Percentiles rank a stretch among this genome's conserved stretches.
phyloP scores from a whole-genome alignment of 2,113 vertebrate genomes.

The Phalacrocorax brasilianus region DNA sequence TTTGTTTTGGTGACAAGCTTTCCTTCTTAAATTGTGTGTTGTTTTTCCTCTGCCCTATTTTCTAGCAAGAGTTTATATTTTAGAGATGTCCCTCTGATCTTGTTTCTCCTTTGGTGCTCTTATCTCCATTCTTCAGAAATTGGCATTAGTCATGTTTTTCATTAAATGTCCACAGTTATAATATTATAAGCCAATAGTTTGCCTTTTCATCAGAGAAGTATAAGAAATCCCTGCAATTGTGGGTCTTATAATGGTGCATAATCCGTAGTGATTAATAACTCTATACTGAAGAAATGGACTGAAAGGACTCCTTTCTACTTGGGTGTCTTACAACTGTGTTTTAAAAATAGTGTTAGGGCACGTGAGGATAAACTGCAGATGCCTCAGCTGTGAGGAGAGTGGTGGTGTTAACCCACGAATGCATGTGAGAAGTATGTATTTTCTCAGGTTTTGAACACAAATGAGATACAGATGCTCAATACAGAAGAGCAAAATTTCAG shows the following conservation, averaged over 20 bases:
- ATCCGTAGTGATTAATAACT: not conserved
- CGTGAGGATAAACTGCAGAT: not conserved
- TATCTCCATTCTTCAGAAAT: not conserved
- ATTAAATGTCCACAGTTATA: not conserved
- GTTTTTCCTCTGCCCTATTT: not conserved
- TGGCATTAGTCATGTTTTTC: not conserved
- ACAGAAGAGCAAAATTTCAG: not conserved
- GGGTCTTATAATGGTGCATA: not conserved
- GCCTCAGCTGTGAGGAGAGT: rapidly evolving
- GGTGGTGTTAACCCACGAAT: not conserved
- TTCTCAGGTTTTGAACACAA: not conserved
- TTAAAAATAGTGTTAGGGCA: not conserved
- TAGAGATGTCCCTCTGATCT: not conserved
- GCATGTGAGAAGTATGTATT: not conserved
- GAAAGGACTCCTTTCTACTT: not conserved
- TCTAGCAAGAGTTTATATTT: not conserved
- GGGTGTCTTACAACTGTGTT: not conserved
- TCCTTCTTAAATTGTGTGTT: not conserved
- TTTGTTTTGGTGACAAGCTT: not conserved
- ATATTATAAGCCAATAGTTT: not conserved
- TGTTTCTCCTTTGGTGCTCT: not conserved
- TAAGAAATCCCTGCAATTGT: not conserved
- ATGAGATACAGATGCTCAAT: rapidly evolving
- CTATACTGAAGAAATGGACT: not conserved
- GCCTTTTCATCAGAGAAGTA: not conserved